Evolutionary conservation across 2,797 vertebrate genomes (phyloP).

Genomic region (Smutsia temminckii): DNA sequence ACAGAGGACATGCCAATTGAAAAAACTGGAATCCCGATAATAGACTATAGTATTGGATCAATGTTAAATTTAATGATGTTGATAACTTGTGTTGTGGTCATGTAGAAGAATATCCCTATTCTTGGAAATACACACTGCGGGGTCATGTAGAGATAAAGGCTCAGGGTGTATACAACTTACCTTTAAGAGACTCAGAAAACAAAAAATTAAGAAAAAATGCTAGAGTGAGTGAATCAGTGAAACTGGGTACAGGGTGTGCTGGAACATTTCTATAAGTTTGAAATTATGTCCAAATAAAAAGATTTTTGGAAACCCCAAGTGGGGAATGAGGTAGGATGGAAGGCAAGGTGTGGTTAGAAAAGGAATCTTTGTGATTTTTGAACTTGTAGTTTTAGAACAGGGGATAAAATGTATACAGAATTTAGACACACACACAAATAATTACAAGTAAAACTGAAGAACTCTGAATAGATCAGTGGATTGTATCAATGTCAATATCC

Average conservation of each 20-base stretch:
- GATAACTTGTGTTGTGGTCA: background rate
- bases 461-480: background rate
- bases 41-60: background rate
- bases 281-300: constrained; percentile 33
- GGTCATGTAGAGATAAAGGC: background rate
- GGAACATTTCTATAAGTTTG: background rate
- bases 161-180: background rate
- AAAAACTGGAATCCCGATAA: background rate
- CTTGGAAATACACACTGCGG: background rate
- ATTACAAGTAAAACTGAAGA: background rate
- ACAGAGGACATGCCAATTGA: background rate
- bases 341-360: background rate
- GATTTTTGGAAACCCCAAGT: background rate
- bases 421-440: background rate
- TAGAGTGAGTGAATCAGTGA: background rate
- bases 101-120: background rate
- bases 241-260: background rate
- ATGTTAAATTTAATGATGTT: background rate
- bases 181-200: background rate
- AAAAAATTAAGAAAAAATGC: background rate
- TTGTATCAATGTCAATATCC: background rate
- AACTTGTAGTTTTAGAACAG: background rate
- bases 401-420: background rate
- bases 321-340: background rate
- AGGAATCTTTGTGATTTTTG: background rate